Evolutionary conservation across 2,888 invertebrate species (phyloP), one percentile per base, ranked within the genome.

Genomic region (Synanthedon tipuliformis): DNA sequence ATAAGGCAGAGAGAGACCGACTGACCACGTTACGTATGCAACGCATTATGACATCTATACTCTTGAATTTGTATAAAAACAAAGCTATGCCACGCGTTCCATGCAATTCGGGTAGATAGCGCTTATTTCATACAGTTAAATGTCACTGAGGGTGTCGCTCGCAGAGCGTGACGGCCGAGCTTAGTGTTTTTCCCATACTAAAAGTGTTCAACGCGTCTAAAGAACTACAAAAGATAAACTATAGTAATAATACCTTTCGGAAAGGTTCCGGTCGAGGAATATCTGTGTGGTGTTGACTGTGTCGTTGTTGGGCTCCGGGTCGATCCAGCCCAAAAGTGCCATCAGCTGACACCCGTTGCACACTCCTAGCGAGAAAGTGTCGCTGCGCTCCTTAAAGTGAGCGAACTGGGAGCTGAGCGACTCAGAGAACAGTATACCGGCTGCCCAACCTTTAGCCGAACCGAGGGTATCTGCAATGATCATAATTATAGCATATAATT

Each of bases 261-360:
- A 98, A 51, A 86, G 82, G 72, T 99, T 99, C 61, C 94, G 95
- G 61, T 94, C 92, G 23, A 99, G 78, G 57, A 93, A 90, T 55
- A 96, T 88, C 62, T 92, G 90, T 1, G 87, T 77, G 51, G 61
- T 63, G n/a, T 61, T 51, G 51, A 64, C 68, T 4, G 65, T 63
- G 51, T 66, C 70, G 1, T 64, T 59, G 3, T 65, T 61, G 0
- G 68, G 61, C 10, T 81, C 73, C 1, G 86, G 84, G 49, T 94
- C 94, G 51, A 99, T 88, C 96, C 97, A 98, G 4, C 97, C 97
- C 5, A 99, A 90, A 23, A 96, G 80, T 4, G 94, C 95, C 96
- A 99, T 95, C 59, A 99, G 82, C 73, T 99, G 99, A 70, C 99
- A 99, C 0, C 99, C 99, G 76, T 99, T 99, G 73, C 99, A 99